Evolutionary conservation across 1,140 invertebrate genomes (phyloP).

Genomic region (Ectropis grisescens): DNA sequence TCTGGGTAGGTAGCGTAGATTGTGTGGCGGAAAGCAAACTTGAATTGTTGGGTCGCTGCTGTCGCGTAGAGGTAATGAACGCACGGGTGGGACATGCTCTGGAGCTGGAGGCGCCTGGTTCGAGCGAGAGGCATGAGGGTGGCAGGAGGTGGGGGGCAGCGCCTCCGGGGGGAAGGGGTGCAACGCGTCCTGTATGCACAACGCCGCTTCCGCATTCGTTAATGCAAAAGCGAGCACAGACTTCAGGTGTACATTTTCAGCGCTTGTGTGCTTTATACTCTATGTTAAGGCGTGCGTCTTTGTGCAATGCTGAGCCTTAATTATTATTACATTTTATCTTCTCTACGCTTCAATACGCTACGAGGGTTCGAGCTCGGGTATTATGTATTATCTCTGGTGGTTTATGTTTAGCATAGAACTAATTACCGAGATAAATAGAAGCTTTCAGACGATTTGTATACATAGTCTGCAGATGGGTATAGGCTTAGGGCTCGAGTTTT

Average conservation of each 20-base stretch:
- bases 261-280: constrained; percentile 62
- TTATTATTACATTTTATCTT: constrained; percentile 61
- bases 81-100: constrained; percentile 52
- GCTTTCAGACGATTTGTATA: too few species aligned
- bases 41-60: constrained; percentile 60
- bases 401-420: constrained; percentile 4
- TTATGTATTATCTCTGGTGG: too few species aligned
- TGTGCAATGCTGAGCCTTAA: constrained; percentile 54
- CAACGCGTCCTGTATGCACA: constrained; percentile 64
- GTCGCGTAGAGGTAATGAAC: constrained; percentile 61
- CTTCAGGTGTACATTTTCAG: constrained; percentile 69
- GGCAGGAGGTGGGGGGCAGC: constrained; percentile 21
- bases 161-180: constrained; percentile 35
- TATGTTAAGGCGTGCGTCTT: constrained; percentile 59
- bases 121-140: constrained; percentile 34
- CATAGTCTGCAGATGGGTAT: too few species aligned
- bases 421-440: background rate
- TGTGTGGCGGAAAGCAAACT: constrained; percentile 67
- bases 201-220: constrained; percentile 67
- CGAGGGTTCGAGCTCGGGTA: background rate
- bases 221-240: constrained; percentile 66
- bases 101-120: constrained; percentile 53
- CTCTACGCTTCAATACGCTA: constrained; percentile 25
- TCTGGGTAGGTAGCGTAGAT: constrained; percentile 58
- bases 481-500: too few species aligned